Base-by-base conservation (phyloP, 92 coral and sea anemone species). In the Siderastrea siderea region DNA sequence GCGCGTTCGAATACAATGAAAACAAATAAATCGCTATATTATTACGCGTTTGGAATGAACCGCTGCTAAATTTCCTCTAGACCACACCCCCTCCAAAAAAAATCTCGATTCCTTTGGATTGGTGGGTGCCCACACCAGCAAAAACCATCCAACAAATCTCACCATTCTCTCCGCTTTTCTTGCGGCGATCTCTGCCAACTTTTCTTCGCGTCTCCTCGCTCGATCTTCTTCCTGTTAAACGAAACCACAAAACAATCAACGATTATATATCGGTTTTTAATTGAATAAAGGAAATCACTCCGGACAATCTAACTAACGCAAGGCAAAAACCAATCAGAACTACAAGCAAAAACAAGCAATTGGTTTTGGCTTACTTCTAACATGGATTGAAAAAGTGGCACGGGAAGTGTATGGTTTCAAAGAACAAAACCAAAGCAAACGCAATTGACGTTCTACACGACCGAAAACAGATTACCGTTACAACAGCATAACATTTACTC, bases 121-220 rank as follows among this genome's bases (percentile, higher is more conserved):
- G 19, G 70, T 19, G 70, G 2, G 47, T 7, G 6, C 71, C 16
- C 3, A 5, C 68, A 15, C 16, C 6, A 67, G 49, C 48, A 46
- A 69, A 5, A 69, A 9, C 4, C 52, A 19, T 8, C 79, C 3
- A 4, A 17, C 59, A 75, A 16, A 38, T 13, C 75, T 77, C 86
- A 97, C 99, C 95, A 62, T 82, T 89, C 81, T 93, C 72, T 98
- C 98, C 44, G 99, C 98, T 82, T 93, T 94, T 69, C 93, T 89
- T 58, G 95, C 94, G 17, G 92, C 95, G 46, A 98, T 88, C 53
- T 95, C 98, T 14, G 91, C 98, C 65, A 94, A 84, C 79, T 92
- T 91, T 90, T 98, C 98, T 76, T 94, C 98, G 47, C 97, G 93
- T 72, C 99, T 96, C 38, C 82, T 84, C 3, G 96, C 97, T 64